phyloP scores from a whole-genome alignment of 2,888 invertebrate genomes.

The Anarsia innoxiella region DNA sequence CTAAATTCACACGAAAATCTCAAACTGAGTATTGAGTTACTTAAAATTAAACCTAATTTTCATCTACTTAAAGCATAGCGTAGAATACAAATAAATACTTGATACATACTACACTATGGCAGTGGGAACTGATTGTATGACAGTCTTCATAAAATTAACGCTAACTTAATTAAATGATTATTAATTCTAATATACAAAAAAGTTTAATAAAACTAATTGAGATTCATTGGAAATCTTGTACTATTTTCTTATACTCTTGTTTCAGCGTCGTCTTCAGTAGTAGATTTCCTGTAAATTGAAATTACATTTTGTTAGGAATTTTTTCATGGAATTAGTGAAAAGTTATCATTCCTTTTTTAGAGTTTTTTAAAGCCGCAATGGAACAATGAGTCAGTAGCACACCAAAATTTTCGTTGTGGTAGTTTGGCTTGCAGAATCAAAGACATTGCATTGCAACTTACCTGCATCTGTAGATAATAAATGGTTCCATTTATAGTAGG shows the following conservation, averaged over 20 bases:
- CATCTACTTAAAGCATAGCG: constrained; percentile 42
- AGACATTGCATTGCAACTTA: no score
- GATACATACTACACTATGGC: constrained; percentile 54
- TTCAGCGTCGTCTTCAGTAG: constrained; percentile 73
- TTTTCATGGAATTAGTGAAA: no score
- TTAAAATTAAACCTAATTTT: constrained; percentile 14
- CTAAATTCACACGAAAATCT: constrained; percentile 13
- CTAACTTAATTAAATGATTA: constrained; percentile 23
- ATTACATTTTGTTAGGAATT: no score
- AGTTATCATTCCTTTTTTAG: no score
- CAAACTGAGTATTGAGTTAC: constrained; percentile 28
- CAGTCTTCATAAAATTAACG: constrained; percentile 46
- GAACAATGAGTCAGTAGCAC: no score
- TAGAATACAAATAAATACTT: constrained; percentile 31
- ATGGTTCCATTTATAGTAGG: no score
- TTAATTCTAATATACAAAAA: constrained; percentile 19
- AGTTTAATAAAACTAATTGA: constrained; percentile 48
- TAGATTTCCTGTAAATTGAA: constrained; percentile 72
- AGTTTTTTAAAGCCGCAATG: no score
- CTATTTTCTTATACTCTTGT: constrained; percentile 60
- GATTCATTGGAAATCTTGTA: constrained; percentile 74
- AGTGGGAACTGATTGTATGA: constrained; percentile 58
- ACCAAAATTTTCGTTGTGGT: no score
- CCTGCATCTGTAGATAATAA: no score
- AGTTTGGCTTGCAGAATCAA: no score